Evolutionary conservation across 2,888 invertebrate genomes (phyloP).

Genomic region (Eupeodes latifasciatus): DNA sequence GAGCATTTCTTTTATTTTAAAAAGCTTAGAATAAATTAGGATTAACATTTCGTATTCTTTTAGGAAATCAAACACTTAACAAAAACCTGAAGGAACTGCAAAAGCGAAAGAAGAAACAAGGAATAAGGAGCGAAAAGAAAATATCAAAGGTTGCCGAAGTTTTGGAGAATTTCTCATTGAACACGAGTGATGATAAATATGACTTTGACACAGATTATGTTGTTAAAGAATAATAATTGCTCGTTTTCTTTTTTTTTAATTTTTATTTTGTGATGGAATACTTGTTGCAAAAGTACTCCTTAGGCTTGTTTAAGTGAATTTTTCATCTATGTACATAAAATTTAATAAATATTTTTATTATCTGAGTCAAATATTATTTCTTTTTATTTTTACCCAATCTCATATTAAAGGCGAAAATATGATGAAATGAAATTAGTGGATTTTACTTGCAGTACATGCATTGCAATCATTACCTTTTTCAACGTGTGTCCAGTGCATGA

Average conservation of each 20-base stretch:
- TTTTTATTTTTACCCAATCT: not conserved
- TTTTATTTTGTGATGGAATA: conserved; percentile 23
- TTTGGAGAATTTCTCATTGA: conserved; percentile 85
- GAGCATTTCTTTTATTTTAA: conserved; percentile 77
- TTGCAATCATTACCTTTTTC: too few relatives aligned
- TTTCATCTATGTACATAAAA: conserved; percentile 50
- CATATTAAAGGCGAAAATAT: too few relatives aligned
- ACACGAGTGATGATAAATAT: conserved; percentile 80
- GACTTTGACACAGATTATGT: conserved; percentile 82
- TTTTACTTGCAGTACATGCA: too few relatives aligned
- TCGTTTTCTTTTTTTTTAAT: conserved; percentile 1
- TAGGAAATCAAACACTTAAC: conserved; percentile 86
- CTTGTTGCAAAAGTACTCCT: conserved; percentile 22
- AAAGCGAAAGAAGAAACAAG: conserved; percentile 86
- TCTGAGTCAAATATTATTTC: not conserved
- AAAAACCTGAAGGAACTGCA: conserved; percentile 85
- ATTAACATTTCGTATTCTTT: not conserved
- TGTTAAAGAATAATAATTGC: conserved; percentile 79
- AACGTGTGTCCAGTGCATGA: too few relatives aligned
- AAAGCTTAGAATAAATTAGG: not conserved
- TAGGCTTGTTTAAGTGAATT: conserved; percentile 36
- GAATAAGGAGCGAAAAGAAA: conserved; percentile 86
- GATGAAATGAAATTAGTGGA: too few relatives aligned
- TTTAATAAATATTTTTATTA: conserved; percentile 54
- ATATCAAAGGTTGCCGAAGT: conserved; percentile 87